phyloP scores from a whole-genome alignment of 2,797 vertebrate species.

The Pteropus rufus region DNA sequence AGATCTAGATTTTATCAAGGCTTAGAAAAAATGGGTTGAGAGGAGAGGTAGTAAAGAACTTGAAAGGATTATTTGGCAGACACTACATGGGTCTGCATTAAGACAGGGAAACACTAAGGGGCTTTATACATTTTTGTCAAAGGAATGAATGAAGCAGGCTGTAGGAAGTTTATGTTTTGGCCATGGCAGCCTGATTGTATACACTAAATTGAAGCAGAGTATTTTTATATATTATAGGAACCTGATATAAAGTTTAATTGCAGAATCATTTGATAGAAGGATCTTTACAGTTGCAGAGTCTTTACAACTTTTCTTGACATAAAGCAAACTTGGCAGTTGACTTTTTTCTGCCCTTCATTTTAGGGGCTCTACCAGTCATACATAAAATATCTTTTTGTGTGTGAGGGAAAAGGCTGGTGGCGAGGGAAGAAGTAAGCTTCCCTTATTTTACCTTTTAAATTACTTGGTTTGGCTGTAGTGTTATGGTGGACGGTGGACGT shows the following conservation, averaged over 20 bases:
- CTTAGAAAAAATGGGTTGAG: neutral
- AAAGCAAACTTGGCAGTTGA: slow-evolving; percentile 5
- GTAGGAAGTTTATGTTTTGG: neutral
- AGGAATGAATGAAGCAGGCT: neutral
- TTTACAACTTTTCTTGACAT: slow-evolving; percentile 13
- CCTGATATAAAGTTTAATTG: neutral
- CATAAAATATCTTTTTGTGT: neutral
- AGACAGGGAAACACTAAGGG: neutral
- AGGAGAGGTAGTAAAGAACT: neutral
- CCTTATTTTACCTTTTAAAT: neutral
- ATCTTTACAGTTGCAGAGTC: slow-evolving; percentile 7
- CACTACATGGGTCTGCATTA: neutral
- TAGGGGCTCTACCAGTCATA: neutral
- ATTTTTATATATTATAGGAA: neutral
- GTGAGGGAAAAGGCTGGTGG: neutral
- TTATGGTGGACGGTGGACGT: neutral
- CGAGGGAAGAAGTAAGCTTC: neutral
- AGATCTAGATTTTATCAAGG: slow-evolving; percentile 1
- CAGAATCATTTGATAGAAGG: neutral
- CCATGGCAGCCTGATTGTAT: neutral
- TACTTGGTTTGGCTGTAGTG: neutral
- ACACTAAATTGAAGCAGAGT: neutral
- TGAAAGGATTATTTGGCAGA: neutral
- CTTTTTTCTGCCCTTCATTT: neutral
- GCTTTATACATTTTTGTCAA: neutral